These are phyloP conservation scores for Xestobium rufovillosum DNA, from an alignment of 2,888 invertebrate species.

Conservation along the genomic window DNA sequence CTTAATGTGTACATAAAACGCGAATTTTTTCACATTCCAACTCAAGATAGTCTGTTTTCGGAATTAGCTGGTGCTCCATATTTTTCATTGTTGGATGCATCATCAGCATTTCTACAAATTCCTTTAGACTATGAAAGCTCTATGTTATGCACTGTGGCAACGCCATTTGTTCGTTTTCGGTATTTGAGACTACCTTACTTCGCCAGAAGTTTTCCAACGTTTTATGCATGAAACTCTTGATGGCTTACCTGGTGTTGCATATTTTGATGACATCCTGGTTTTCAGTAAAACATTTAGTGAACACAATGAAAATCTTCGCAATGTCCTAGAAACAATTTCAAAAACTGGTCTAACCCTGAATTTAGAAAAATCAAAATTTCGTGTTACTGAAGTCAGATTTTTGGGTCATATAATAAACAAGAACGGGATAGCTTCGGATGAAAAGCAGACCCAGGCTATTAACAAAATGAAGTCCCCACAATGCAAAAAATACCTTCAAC, in stretches of 20 bases:
- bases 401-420: conserved; percentile 8
- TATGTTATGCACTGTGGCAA: conserved; percentile 9
- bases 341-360: conserved; percentile 12
- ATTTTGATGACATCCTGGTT: conserved; percentile 17
- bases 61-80: conserved; percentile 5
- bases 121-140: conserved; percentile 16
- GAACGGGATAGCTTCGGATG: conserved; percentile 8
- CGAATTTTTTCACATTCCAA: conserved; percentile 13
- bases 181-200: conserved; percentile 17
- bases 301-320: conserved; percentile 7
- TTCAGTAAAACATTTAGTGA: conserved; percentile 9
- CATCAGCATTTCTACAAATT: conserved; percentile 17
- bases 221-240: conserved; percentile 13
- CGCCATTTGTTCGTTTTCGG: conserved; percentile 12
- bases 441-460: conserved; percentile 9
- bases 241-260: conserved; percentile 12
- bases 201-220: conserved; percentile 12
- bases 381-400: conserved; percentile 8
- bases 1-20: conserved; percentile 12
- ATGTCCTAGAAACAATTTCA: conserved; percentile 1
- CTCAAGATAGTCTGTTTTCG: conserved; percentile 12
- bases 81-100: conserved; percentile 16
- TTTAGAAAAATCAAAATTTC: conserved; percentile 10
- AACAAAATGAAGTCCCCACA: too few species aligned
- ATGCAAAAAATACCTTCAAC: too few species aligned